Percentiles rank a stretch among this genome's conserved stretches.
phyloP scores from a whole-genome alignment of 2,797 vertebrate species.

The Macrochelys suwanniensis region DNA sequence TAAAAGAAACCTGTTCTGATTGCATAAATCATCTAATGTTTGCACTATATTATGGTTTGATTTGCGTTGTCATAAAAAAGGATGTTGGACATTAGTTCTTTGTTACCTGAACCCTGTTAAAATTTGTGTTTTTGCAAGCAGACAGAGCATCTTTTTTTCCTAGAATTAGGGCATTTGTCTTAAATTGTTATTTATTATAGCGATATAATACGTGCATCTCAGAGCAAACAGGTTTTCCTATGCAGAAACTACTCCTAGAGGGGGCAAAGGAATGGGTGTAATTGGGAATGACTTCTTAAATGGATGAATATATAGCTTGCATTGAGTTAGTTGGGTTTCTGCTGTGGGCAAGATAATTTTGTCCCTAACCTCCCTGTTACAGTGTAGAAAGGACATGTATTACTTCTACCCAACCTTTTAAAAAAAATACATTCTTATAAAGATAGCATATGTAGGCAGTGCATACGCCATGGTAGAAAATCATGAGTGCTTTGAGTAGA shows the following conservation, averaged over 20 bases:
- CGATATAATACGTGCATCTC: neutral
- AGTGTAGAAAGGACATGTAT: neutral
- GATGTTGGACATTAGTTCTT: neutral
- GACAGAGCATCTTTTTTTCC: neutral
- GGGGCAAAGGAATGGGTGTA: neutral
- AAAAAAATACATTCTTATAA: neutral
- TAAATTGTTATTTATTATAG: neutral
- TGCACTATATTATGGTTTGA: neutral
- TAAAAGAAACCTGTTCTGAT: neutral
- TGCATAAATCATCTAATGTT: neutral
- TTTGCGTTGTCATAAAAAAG: constrained; percentile 14
- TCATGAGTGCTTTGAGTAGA: neutral
- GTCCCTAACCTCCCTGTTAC: neutral
- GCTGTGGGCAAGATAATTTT: neutral
- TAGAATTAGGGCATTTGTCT: neutral
- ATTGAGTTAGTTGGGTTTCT: neutral
- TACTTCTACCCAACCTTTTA: constrained; percentile 1
- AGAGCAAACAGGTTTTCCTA: neutral
- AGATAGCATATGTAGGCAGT: neutral
- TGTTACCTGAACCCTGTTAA: neutral
- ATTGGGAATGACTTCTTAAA: neutral
- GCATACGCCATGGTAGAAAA: neutral
- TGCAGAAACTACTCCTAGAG: neutral
- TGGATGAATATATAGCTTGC: neutral
- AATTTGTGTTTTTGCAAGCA: neutral